Conservation (phyloP, 1,140 invertebrate species). For the roundworm (Caenorhabditis elegans) region WBcel235 BX284605.5:13500501-13501000, state of each 20-base stretch:
- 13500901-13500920: conserved; percentile 84
- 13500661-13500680: conserved; percentile 94
- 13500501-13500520: no score
- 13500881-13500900: conserved; percentile 84
- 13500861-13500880: conserved; percentile 84
- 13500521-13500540: no score
- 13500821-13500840: conserved; percentile 62
- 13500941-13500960: conserved; percentile 89
- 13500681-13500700: conserved; percentile 89
- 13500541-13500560: no score
- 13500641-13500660: conserved; percentile 42
- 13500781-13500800: conserved; percentile 90
- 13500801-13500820: conserved; percentile 87
- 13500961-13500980: conserved; percentile 92
- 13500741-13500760: conserved; percentile 85
- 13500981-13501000: conserved; percentile 76
- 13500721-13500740: conserved; percentile 92
- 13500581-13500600: no score
- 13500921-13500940: conserved; percentile 77
- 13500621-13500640: background rate
- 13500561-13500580: no score
- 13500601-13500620: no score
- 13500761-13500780: conserved; percentile 78
- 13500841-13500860: conserved; percentile 74
- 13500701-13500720: conserved; percentile 94